Evolutionary conservation across 2,888 invertebrate species (phyloP).

Genomic region (Eubasilissa splendida): DNA sequence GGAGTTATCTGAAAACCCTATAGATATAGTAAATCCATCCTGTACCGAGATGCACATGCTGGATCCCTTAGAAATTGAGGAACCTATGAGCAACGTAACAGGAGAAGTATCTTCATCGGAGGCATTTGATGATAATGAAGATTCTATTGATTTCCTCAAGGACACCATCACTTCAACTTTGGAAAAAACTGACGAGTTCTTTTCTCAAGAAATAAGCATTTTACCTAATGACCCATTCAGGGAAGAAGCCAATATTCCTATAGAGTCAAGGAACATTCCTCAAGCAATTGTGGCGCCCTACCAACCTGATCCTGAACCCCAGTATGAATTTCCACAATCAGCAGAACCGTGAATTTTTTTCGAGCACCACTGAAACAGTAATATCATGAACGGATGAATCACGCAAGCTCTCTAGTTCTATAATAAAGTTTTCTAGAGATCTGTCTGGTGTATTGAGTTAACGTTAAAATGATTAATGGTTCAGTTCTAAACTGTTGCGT

Average conservation of each 20-base stretch:
- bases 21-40: constrained; percentile 33
- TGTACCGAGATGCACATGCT: constrained; percentile 26
- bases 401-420: too few relatives aligned
- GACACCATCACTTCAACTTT: constrained; percentile 15
- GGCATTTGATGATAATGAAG: constrained; percentile 31
- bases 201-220: not conserved
- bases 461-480: not conserved
- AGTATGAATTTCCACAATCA: not conserved
- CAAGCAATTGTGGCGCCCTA: constrained; percentile 52
- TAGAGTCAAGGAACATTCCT: constrained; percentile 37
- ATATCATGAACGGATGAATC: too few relatives aligned
- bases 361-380: not conserved
- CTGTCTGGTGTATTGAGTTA: too few relatives aligned
- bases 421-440: too few relatives aligned
- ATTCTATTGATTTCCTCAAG: constrained; percentile 39
- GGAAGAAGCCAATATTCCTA: not conserved
- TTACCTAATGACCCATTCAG: not conserved
- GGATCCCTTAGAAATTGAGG: constrained; percentile 43
- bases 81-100: constrained; percentile 28
- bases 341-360: not conserved
- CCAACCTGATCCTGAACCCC: constrained; percentile 49
- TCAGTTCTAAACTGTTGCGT: not conserved
- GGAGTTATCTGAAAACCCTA: constrained; percentile 30
- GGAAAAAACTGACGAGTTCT: constrained; percentile 21
- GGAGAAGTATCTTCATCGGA: constrained; percentile 35